These are phyloP conservation scores for Euspilapteryx auroguttella DNA, from an alignment of 2,888 invertebrate species.

Conservation along the genomic window DNA sequence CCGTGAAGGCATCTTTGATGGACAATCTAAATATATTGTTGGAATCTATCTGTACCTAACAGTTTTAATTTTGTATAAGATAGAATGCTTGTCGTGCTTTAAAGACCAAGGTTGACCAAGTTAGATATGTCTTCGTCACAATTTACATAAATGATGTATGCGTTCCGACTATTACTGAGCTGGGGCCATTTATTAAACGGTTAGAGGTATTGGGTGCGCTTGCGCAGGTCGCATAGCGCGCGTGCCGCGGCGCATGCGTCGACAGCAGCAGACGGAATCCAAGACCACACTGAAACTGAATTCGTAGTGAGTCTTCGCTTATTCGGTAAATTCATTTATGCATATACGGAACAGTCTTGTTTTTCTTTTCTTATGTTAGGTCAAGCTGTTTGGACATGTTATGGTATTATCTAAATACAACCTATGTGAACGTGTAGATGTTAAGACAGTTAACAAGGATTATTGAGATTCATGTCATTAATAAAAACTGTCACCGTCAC, in stretches of 20 bases:
- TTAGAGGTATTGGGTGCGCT: constrained; percentile 27
- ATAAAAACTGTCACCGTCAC: constrained; percentile 5
- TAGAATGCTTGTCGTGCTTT: too few relatives aligned
- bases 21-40: too few relatives aligned
- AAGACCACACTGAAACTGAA: constrained; percentile 49
- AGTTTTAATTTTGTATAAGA: too few relatives aligned
- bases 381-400: too few relatives aligned
- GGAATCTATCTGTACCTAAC: too few relatives aligned
- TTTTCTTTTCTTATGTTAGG: too few relatives aligned
- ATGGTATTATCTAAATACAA: too few relatives aligned
- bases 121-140: constrained; percentile 60
- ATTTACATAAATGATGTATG: constrained; percentile 62
- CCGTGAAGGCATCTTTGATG: too few relatives aligned
- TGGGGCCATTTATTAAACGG: constrained; percentile 51
- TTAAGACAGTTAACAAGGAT: constrained; percentile 45
- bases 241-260: constrained; percentile 38
- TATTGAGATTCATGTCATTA: constrained; percentile 14
- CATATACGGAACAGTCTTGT: too few relatives aligned
- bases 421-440: too few relatives aligned
- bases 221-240: constrained; percentile 41
- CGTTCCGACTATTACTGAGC: constrained; percentile 52
- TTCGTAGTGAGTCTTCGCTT: not conserved
- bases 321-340: too few relatives aligned
- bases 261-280: constrained; percentile 20
- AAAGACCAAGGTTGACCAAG: constrained; percentile 30